Base-by-base conservation (phyloP, 2,797 vertebrate genomes). In the Sebastolobus altivelis region DNA sequence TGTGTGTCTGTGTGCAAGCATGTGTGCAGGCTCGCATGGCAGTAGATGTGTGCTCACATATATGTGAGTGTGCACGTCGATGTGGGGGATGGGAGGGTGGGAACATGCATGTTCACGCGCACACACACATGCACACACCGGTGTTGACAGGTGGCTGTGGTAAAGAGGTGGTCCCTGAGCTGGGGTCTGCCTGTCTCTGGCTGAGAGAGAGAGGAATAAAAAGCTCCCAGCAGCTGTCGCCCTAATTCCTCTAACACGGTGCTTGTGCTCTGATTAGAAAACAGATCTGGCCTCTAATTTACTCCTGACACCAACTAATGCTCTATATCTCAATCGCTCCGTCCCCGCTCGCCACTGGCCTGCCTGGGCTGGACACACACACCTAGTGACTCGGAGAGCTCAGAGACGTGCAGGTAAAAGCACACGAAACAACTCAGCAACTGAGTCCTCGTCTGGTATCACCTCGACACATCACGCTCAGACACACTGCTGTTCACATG, bases 201-300 rank as follows among this genome's bases (percentile, higher is more conserved):
- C 93, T 94, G 91, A 91, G 93, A 88, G 92, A 89, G 89, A 94
- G 91, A 91, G 91, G 88, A 93, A 94, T 93, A 94, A 95, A 94
- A 93, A 94, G 89, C 92, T 93, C 95, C 94, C 93, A 97, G 97
- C 97, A 98, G 97, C 97, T 98, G 97, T 97, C 96, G 96, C 95
- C 96, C 96, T 98, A 97, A 97, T 98, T 98, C 96, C 96, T 96
- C 96, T 96, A 97, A 97, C 96, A 96, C 96, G 96, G 96, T 95
- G 97, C 97, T 97, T 97, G 97, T 97, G 97, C 97, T 97, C 97
- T 97, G 97, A 97, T 98, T 98, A 98, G 97, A 97, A 97, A 98
- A 98, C 97, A 97, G 97, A 97, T 97, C 97, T 97, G 96, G 96
- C 96, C 96, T 96, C 97, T 96, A 97, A 96, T 97, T 98, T 97